Conservation (phyloP, 2,797 vertebrate species). For the Salarias fasciatus region DNA sequence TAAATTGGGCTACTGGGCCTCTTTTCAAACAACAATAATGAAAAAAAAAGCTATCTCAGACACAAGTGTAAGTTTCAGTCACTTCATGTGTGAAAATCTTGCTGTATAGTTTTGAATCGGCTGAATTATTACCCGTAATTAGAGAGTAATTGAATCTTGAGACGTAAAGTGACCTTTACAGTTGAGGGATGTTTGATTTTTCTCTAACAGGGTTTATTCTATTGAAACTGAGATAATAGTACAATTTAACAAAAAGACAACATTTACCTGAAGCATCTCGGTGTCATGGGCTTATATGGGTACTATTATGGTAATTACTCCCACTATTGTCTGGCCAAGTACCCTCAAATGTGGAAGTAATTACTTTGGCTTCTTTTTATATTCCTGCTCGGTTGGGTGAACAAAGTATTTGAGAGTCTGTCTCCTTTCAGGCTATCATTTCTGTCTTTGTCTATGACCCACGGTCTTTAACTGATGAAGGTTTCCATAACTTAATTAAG, state of each 20-base stretch:
- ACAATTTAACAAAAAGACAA: background rate
- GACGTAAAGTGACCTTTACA: slow-evolving; percentile 27
- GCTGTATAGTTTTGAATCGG: background rate
- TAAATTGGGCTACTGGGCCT: no score
- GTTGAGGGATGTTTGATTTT: slow-evolving; percentile 17
- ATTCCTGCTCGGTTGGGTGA: background rate
- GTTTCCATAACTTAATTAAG: no score
- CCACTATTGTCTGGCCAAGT: background rate
- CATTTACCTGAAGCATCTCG: background rate
- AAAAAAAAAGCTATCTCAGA: no score
- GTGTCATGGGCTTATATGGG: background rate
- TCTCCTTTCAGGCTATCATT: no score
- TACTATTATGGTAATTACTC: slow-evolving; percentile 3
- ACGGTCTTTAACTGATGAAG: no score
- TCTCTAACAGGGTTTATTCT: background rate
- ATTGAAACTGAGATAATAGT: slow-evolving; percentile 3
- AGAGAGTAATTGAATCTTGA: slow-evolving; percentile 26
- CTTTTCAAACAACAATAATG: no score
- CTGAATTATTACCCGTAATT: slow-evolving; percentile 45
- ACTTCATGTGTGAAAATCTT: no score
- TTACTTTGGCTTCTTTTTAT: background rate
- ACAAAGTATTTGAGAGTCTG: no score
- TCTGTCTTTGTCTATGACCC: no score
- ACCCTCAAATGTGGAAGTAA: background rate
- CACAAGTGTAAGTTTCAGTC: no score